Conservation (phyloP, 2,797 vertebrate genomes). For the Leptatherina wallacei region DNA sequence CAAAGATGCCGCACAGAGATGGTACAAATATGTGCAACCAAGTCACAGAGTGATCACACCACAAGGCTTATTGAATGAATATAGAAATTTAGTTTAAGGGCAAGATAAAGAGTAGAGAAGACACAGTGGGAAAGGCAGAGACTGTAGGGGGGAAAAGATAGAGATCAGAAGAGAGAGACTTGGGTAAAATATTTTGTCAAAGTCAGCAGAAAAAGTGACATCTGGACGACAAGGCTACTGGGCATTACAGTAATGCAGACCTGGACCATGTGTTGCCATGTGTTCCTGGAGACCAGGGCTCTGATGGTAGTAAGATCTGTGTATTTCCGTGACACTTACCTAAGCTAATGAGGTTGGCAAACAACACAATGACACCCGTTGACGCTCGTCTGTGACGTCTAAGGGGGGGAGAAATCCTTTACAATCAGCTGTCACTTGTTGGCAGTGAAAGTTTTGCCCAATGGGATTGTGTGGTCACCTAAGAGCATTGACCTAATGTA, state of each 20-base stretch:
- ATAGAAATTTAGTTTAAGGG: not conserved
- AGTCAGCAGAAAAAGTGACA: conserved; percentile 70
- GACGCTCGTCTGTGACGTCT: conserved; percentile 63
- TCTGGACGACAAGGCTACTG: conserved; percentile 59
- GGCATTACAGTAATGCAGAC: conserved; percentile 61
- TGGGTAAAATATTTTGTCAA: conserved; percentile 26
- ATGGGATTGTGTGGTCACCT: conserved; percentile 36
- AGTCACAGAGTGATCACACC: not conserved
- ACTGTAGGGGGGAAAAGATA: conserved; percentile 8
- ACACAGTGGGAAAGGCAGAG: conserved; percentile 6
- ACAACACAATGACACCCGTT: conserved; percentile 22
- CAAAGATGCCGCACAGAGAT: not conserved
- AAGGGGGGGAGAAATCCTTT: conserved; percentile 60
- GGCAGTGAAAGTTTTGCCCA: conserved; percentile 35
- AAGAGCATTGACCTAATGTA: conserved; percentile 51
- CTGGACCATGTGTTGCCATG: conserved; percentile 61
- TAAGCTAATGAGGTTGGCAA: conserved; percentile 58
- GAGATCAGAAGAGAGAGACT: conserved; percentile 15
- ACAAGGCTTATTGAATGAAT: not conserved
- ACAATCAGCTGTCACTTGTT: conserved; percentile 64
- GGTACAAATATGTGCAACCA: not conserved
- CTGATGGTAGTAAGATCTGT: conserved; percentile 62
- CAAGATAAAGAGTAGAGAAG: not conserved
- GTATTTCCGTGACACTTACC: conserved; percentile 28
- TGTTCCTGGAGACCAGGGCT: conserved; percentile 63